Base-by-base conservation (phyloP, 2,888 invertebrate species). In the Octonoba sinensis region DNA sequence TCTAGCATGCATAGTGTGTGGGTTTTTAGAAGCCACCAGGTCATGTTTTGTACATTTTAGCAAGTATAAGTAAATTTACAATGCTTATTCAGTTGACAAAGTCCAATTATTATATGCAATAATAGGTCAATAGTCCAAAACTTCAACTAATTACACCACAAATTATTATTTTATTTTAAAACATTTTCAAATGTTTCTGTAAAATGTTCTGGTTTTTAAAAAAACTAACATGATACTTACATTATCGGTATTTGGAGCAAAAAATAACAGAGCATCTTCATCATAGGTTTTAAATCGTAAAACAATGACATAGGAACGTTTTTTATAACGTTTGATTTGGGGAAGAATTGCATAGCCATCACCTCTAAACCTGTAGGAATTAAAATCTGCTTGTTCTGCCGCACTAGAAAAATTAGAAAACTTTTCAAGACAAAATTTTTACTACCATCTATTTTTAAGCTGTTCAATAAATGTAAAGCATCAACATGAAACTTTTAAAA, bases 261-360 rank as follows among this genome's bases (percentile, higher is more conserved):
- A 90, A 89, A 97, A 96, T 2, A 97, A 90, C 75, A 96, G 89
- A 3, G 96, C 95, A 88, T 96, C 93, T 88, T 95, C 94, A 89
- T 96, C 97, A 86, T 93, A 92, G 0, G 96, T 96, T 86, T 93
- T 92, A 89, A 97, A 95, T 84, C 92, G 93, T 87, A 96, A 90
- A 60, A 93, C 92, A 6, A 95, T 90, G 73, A 92, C 92, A 89
- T 94, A 93, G 70, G 92, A 71, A n/a, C 85, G 84, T 8, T 72
- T 82, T 87, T 93, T 92, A 84, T 93, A 92, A 12, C 49, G 92
- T 90, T n/a, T 92, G 90, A 18, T 92, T 90, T 91, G 85, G 92
- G 90, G 84, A 76, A 93, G 91, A 84, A 93, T 92, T 1, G 93
- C 93, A 89, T 95, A 95, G 0, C 95, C 95, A 60, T 91, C 91